A percentile compares a stretch with the other conserved stretches of the same genome.
These are phyloP conservation scores for Eulimnadia texana DNA, from an alignment of 1,140 invertebrate genomes.

Conservation along the genomic window DNA sequence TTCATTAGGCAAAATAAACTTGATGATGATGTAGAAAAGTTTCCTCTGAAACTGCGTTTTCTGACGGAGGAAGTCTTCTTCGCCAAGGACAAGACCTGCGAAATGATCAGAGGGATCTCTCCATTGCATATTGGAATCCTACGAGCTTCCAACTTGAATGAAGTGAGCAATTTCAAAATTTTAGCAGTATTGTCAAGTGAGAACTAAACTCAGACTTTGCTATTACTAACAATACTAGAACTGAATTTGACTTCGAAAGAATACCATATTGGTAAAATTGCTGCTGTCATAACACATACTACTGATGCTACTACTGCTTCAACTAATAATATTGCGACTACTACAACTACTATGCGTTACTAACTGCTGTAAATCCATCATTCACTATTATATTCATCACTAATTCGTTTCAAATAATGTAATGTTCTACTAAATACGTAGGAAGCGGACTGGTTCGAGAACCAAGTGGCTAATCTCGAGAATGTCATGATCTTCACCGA, in stretches of 20 bases:
- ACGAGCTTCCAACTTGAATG: not conserved
- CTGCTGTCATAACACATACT: too few relatives aligned
- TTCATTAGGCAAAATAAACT: not conserved
- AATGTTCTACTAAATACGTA: too few relatives aligned
- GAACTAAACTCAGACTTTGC: too few relatives aligned
- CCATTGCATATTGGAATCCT: not conserved
- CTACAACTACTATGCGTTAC: too few relatives aligned
- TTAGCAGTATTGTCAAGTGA: not conserved
- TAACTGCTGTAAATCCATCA: too few relatives aligned
- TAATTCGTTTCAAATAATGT: too few relatives aligned
- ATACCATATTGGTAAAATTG: too few relatives aligned
- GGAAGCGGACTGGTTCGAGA: not conserved
- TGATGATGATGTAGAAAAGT: not conserved
- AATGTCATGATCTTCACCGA: not conserved
- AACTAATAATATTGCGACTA: too few relatives aligned
- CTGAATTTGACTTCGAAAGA: too few relatives aligned
- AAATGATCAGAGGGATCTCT: not conserved
- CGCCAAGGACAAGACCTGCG: not conserved
- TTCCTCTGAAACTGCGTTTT: not conserved
- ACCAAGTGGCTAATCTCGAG: not conserved
- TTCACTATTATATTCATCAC: too few relatives aligned
- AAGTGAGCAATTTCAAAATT: not conserved
- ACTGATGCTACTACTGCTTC: too few relatives aligned
- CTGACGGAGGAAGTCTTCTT: not conserved
- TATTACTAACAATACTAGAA: too few relatives aligned